phyloP scores from a whole-genome alignment of 2,113 vertebrate species.

The Pituophis catenifer region DNA sequence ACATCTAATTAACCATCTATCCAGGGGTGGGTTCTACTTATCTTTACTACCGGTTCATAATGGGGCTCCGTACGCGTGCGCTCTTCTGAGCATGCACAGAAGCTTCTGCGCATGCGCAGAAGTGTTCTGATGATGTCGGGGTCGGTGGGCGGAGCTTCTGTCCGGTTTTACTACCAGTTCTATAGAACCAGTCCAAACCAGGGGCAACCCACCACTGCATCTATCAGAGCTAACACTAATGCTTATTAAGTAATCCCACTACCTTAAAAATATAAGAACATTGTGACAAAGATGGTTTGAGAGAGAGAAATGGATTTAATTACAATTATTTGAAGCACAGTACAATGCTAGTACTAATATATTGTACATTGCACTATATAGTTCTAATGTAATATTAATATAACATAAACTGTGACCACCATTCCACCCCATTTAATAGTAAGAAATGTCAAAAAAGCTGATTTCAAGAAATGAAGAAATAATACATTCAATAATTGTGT shows the following conservation, averaged over 20 bases:
- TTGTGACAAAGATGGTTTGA: neutral
- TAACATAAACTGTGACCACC: neutral
- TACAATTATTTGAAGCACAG: neutral
- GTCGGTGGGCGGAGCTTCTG: too few relatives aligned
- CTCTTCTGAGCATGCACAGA: too few relatives aligned
- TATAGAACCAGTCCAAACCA: too few relatives aligned
- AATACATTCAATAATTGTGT: too few relatives aligned
- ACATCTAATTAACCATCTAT: slow-evolving; percentile 3
- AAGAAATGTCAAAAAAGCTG: neutral
- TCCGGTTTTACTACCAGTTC: too few relatives aligned
- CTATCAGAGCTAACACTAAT: slow-evolving; percentile 3
- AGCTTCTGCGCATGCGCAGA: too few relatives aligned
- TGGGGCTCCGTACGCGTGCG: too few relatives aligned
- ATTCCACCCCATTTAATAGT: neutral
- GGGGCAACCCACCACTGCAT: neutral
- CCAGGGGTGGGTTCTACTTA: neutral
- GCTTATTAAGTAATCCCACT: neutral
- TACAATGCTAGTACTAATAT: neutral
- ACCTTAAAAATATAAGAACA: too few relatives aligned
- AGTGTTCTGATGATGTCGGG: too few relatives aligned
- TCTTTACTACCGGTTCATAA: too few relatives aligned
- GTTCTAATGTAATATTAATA: neutral
- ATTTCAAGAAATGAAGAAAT: neutral
- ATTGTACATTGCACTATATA: neutral
- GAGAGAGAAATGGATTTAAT: neutral